Conservation (phyloP, 2,888 invertebrate genomes). For the Myopa testacea region DNA sequence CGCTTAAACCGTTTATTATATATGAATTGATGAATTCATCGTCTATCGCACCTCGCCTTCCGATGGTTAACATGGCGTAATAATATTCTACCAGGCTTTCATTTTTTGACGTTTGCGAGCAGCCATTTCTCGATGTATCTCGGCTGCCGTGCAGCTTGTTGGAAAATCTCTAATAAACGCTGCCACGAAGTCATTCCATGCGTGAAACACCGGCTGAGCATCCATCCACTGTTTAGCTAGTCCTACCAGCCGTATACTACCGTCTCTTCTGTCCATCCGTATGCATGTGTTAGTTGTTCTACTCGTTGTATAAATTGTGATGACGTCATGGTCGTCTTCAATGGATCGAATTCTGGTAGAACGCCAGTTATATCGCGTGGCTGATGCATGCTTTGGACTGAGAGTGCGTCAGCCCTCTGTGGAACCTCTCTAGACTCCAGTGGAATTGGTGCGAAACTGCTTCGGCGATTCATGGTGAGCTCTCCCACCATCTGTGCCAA, state of each 20-base stretch:
- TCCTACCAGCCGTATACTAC: conserved; percentile 30
- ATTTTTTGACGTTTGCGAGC: conserved; percentile 31
- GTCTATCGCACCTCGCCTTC: conserved; percentile 42
- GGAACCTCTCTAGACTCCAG: neutral
- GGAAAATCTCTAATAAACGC: conserved; percentile 4
- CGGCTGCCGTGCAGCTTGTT: neutral
- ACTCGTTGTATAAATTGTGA: conserved; percentile 20
- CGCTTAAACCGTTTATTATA: conserved; percentile 45
- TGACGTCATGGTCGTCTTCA: conserved; percentile 27
- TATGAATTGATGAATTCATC: conserved; percentile 46
- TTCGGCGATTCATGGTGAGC: neutral
- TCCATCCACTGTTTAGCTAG: conserved; percentile 35
- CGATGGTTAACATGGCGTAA: conserved; percentile 44
- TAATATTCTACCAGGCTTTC: conserved; percentile 45
- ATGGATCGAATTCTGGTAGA: conserved; percentile 24
- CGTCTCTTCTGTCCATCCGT: conserved; percentile 13
- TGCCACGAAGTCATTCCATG: neutral
- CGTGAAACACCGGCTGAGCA: conserved; percentile 13
- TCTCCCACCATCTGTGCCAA: neutral
- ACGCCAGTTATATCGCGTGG: conserved; percentile 9
- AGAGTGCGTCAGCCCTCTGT: neutral
- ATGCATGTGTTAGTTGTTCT: conserved; percentile 17
- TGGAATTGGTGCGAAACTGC: neutral
- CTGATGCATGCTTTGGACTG: neutral
- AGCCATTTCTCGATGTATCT: conserved; percentile 40